Base-by-base conservation (phyloP, 1,140 invertebrate genomes). In the Leptonema lineaticorne region DNA sequence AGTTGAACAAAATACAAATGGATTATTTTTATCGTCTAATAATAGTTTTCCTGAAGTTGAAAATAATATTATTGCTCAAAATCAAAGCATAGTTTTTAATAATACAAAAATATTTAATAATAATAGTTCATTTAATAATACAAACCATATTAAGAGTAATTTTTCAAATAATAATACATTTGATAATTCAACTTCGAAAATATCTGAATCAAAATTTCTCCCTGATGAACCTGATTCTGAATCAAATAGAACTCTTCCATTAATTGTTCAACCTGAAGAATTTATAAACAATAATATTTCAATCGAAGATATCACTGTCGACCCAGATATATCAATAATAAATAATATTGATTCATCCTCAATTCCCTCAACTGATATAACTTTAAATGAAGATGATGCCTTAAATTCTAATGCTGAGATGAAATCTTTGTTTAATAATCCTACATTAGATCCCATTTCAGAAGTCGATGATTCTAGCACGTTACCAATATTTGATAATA, bases 191-290 rank as follows among this genome's bases (percentile, higher is more conserved):
- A 33, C 28, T 30, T 7, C 18, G 28, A 18, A 18, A 53, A 18
- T 6, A 2, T 20, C 16, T 30, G 9, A 26, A 1, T 26, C 18
- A 53, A 53, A 53, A 11, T 24, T 20, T 18, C 46, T 20, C 8
- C 9, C 20, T 22, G 16, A 45, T 45, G 14, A 33, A 6, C 46
- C 50, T 22, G 20, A 53, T 53, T 53, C 16, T 45, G 4, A 14
- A 14, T 20, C 3, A 22, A 50, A 3, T 22, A 53, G 2, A 26
- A 53, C 50, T 26, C 20, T 5, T 53, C 20, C 50, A 26, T 26
- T 53, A 24, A 53, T 53, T 2, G 50, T 53, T 26, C 50, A 53
- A 53, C 50, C 50, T 26, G 50, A 53, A 11, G 50, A 53, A 8
- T 22, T 22, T 26, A 1, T 53, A 18, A n/a, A 53, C 27, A 24